Base-by-base conservation (phyloP, 1,140 invertebrate species). In the Halesus radiatus region DNA sequence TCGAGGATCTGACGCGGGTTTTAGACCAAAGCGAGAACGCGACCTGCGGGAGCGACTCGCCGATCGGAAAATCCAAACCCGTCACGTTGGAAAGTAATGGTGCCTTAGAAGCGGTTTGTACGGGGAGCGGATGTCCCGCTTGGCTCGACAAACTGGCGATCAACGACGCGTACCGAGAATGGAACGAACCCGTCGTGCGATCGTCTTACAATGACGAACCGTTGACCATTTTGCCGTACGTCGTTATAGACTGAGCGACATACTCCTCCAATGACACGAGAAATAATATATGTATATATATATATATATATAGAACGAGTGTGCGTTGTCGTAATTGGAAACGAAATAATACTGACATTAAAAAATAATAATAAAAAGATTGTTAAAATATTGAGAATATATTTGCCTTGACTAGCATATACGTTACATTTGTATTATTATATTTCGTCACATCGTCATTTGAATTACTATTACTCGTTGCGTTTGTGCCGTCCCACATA, bases 221-320 rank as follows among this genome's bases (percentile, higher is more conserved):
- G 84, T 90, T 96, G 87, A 92, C 93, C 89, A 93, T 96, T 91
- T 92, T 97, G 92, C 96, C 96, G 91, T 98, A 98, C 91, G 95
- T 96, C 90, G 93, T 97, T 87, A 95, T 96, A 90, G 95, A 97
- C 92, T 97, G 92, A 89, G 79, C 16, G 8, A 29, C 64, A 68
- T 10, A 29, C 22, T 29, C 37, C 37, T 3, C 3, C 37, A 45
- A 45, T 45, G 8, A 45, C 37, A 7, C 10, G 23, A 7, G n/a
- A n/a, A 68, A 29, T n/a, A 22, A 29, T 68, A 26, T 29, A 29
- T 68, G 1, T n/a, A n/a, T n/a, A n/a, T n/a, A n/a, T 66, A 16
- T 54, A 54, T 66, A 23, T 26, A 26, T 66, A 20, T 66, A 16
- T 54, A 54, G 16, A 54, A 54, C 18, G 18, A n/a, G 53, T 56